A percentile compares a stretch with the other conserved stretches of the same genome.
Evolutionary conservation across 1,140 invertebrate species (phyloP).

Genomic region (Eupristina koningsbergeri): DNA sequence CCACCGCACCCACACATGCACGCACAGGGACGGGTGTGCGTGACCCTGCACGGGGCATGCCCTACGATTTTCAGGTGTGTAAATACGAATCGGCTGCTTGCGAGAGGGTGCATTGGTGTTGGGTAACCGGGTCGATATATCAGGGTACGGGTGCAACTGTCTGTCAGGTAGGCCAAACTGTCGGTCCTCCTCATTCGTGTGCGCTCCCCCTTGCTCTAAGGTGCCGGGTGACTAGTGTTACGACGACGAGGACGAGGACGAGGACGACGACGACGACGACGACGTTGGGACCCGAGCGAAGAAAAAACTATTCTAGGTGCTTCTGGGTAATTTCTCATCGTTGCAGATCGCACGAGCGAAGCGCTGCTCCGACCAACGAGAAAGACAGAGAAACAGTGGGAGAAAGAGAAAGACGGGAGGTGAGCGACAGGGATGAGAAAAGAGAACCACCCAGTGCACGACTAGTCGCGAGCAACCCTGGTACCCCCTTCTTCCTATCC

Average conservation of each 20-base stretch:
- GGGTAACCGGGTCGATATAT: conserved; percentile 68
- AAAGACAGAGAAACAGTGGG: neutral
- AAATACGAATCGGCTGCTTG: conserved; percentile 30
- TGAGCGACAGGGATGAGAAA: neutral
- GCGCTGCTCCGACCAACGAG: conserved; percentile 52
- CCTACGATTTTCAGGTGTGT: conserved; percentile 36
- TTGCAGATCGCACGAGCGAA: conserved; percentile 67
- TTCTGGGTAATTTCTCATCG: conserved; percentile 72
- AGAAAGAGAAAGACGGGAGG: neutral
- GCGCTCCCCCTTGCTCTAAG: conserved; percentile 16
- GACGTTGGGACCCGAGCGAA: conserved; percentile 48
- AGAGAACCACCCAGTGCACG: conserved; percentile 17
- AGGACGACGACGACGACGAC: conserved; percentile 45
- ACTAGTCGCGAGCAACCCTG: conserved; percentile 21
- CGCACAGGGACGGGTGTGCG: neutral
- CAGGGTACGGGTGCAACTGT: conserved; percentile 71
- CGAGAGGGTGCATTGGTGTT: conserved; percentile 46
- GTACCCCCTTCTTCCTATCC: conserved; percentile 28
- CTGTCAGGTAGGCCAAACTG: conserved; percentile 63
- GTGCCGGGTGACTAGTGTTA: conserved; percentile 46
- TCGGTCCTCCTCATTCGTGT: neutral
- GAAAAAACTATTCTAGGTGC: conserved; percentile 64
- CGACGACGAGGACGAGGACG: conserved; percentile 42
- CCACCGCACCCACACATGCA: neutral
- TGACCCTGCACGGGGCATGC: neutral